Conservation (phyloP, 2,113 vertebrate species). For the Macrotis lagotis region DNA sequence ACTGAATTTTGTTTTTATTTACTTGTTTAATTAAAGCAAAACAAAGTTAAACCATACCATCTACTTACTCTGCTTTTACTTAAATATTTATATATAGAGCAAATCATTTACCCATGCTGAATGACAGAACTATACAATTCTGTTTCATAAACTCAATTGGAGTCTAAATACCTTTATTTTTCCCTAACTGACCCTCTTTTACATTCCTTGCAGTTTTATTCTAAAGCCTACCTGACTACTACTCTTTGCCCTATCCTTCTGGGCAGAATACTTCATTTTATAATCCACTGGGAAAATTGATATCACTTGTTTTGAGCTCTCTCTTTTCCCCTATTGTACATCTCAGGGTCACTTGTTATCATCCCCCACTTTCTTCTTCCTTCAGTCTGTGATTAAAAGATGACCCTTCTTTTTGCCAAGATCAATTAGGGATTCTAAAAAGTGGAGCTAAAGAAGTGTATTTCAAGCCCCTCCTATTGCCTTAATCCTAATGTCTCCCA, state of each 20-base stretch:
- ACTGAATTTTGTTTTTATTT: slow-evolving; percentile 38
- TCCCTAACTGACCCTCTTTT: neutral
- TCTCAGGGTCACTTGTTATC: neutral
- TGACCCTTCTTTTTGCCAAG: neutral
- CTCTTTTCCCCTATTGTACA: neutral
- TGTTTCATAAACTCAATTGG: no score
- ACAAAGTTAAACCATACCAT: neutral
- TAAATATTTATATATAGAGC: no score
- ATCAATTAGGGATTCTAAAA: no score
- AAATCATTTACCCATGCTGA: no score
- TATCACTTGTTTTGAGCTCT: neutral
- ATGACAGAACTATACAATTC: no score
- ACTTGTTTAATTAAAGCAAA: slow-evolving; percentile 51
- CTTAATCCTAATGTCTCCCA: no score
- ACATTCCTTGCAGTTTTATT: neutral
- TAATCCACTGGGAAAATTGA: neutral
- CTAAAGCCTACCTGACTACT: neutral
- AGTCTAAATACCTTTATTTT: neutral
- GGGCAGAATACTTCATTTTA: neutral
- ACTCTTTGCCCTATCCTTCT: neutral
- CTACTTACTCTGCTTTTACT: no score
- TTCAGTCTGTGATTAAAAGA: neutral
- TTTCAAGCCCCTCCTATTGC: neutral
- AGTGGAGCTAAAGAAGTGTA: no score
- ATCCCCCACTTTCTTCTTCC: neutral